These are phyloP conservation scores for Zaprionus lachaisei DNA, from an alignment of 1,140 invertebrate genomes.

Conservation along the genomic window DNA sequence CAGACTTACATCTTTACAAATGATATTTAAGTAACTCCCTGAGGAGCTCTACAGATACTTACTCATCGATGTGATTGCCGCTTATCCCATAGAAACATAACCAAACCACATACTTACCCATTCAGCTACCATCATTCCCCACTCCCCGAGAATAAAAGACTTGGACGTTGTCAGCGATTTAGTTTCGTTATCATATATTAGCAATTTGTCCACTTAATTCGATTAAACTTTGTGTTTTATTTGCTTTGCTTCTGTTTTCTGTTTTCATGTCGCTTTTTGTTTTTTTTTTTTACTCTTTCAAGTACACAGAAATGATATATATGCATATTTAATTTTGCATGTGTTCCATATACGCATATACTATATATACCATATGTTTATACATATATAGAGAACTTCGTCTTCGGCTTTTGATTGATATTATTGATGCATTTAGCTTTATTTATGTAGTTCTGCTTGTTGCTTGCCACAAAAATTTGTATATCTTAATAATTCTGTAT, in stretches of 20 bases:
- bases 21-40: no score
- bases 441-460: conserved; percentile 33
- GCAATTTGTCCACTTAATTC: conserved; percentile 80
- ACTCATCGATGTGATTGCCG: neutral
- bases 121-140: neutral
- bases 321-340: conserved; percentile 6
- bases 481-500: conserved; percentile 31
- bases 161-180: neutral
- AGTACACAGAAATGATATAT: conserved; percentile 75
- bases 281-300: conserved; percentile 60
- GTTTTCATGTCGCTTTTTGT: conserved; percentile 38
- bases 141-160: conserved; percentile 17
- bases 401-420: conserved; percentile 53
- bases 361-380: conserved; percentile 45
- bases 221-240: conserved; percentile 69
- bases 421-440: conserved; percentile 31
- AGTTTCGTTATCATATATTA: conserved; percentile 77
- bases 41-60: neutral
- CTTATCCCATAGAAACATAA: no score
- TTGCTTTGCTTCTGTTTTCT: conserved; percentile 37
- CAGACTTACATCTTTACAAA: no score
- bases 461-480: conserved; percentile 63
- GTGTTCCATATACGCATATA: conserved; percentile 13
- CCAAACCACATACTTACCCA: conserved; percentile 11
- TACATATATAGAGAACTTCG: conserved; percentile 43